Evolutionary conservation across 2,113 vertebrate species (phyloP).

Genomic region (Pterophyllum scalare): DNA sequence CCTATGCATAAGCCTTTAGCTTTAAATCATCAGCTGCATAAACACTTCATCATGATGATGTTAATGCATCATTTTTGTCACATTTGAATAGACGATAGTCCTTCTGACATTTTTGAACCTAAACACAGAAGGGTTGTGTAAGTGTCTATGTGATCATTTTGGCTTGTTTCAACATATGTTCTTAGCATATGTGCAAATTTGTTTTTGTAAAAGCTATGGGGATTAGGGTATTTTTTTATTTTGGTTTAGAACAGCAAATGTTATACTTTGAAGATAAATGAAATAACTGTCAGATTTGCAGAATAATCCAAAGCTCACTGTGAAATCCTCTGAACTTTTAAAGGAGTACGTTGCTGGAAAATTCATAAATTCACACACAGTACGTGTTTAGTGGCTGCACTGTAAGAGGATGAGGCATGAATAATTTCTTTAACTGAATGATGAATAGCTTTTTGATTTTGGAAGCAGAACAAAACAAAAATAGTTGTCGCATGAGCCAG

Average conservation of each 20-base stretch:
- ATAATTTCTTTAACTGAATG: not conserved
- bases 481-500: not conserved
- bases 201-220: not conserved
- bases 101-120: accelerated
- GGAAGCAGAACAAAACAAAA: not conserved
- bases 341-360: not conserved
- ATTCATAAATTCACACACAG: not conserved
- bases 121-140: not conserved
- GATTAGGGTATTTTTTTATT: not conserved
- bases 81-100: not conserved
- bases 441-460: not conserved
- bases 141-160: not conserved
- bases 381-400: not conserved
- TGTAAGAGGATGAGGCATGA: not conserved
- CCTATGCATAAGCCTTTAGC: not conserved
- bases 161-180: not conserved
- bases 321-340: not conserved
- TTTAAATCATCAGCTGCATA: not conserved
- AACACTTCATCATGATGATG: not conserved
- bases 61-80: not conserved
- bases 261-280: slow-evolving; percentile 9
- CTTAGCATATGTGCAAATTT: not conserved
- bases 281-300: not conserved
- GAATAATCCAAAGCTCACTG: not conserved
- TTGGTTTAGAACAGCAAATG: not conserved